Evolutionary conservation across 2,797 vertebrate genomes (phyloP), one percentile per base, ranked within the genome.

Genomic region (Gouania willdenowi): DNA sequence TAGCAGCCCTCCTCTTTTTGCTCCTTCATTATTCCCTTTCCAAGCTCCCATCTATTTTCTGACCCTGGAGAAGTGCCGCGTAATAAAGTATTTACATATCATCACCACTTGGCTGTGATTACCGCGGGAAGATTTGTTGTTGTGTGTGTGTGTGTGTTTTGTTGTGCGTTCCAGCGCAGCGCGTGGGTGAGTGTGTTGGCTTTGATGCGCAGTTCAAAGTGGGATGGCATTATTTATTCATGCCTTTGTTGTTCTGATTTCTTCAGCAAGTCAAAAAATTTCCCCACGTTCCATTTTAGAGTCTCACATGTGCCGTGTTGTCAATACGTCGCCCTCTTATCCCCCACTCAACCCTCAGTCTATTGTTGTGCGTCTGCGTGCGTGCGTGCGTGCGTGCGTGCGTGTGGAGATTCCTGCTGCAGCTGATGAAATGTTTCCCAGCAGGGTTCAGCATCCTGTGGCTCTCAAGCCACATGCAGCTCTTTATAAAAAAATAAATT

Each of bases 121-220:
- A 41, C 47, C 41, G 33, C 58, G 57, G 45, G 14, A 40, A 26
- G 17, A 18, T 37, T 9, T 26, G 17, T n/a, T 14, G 6, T 8
- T 4, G 26, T 3, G 28, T 13, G 34, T 33, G 41, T 25, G 23
- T 34, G 52, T 43, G 47, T 56, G 68, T 31, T 61, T n/a, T n/a
- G 14, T 17, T 27, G 52, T 6, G 35, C 6, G 2, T 41, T 57
- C 33, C n/a, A n/a, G n/a, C n/a, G n/a, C n/a, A 14, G 56, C 13
- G 49, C 21, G 59, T 37, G 60, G 47, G 75, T 9, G 52, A 46
- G 71, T 11, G 13, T 60, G 60, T 77, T 82, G 73, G 75, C 76
- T 88, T 86, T 87, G 84, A 87, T 84, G 81, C 79, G 22, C 70
- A 72, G 81, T 87, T 89, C 79, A 86, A 85, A 87, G 84, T 82